Evolutionary conservation across 2,113 vertebrate genomes (phyloP).

Genomic region (Syngnathus floridae): DNA sequence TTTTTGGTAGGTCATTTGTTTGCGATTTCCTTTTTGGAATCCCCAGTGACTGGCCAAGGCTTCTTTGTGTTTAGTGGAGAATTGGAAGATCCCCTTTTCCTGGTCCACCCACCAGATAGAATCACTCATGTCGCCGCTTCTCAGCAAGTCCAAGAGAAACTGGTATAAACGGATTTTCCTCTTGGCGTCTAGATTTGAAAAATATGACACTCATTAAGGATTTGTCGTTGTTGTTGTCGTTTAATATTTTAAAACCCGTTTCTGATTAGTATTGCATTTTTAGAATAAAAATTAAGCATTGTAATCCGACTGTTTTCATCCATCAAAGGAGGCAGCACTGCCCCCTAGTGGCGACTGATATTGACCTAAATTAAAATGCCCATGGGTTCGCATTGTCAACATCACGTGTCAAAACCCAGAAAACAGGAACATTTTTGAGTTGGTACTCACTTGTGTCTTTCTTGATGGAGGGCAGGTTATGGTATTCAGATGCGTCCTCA

Average conservation of each 20-base stretch:
- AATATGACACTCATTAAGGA: no score
- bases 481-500: conserved; percentile 52
- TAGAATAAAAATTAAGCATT: no score
- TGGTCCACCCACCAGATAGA: conserved; percentile 84
- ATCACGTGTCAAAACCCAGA: no score
- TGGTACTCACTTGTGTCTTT: conserved; percentile 51
- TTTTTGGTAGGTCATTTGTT: conserved; percentile 99
- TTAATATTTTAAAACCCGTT: no score
- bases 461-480: conserved; percentile 34
- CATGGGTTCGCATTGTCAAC: no score
- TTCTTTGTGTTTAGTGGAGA: conserved; percentile 99
- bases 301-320: no score
- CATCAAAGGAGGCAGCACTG: no score
- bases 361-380: no score
- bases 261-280: no score
- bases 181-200: conserved; percentile 37
- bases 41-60: conserved; percentile 91
- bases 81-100: conserved; percentile 97
- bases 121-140: conserved; percentile 67
- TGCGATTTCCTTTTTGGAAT: conserved; percentile 95
- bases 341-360: no score
- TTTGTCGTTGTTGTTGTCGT: no score
- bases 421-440: not conserved
- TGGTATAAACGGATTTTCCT: conserved; percentile 73
- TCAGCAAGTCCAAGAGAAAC: conserved; percentile 71